phyloP scores from a whole-genome alignment of 2,797 vertebrate species.

The Peromyscus eremicus region DNA sequence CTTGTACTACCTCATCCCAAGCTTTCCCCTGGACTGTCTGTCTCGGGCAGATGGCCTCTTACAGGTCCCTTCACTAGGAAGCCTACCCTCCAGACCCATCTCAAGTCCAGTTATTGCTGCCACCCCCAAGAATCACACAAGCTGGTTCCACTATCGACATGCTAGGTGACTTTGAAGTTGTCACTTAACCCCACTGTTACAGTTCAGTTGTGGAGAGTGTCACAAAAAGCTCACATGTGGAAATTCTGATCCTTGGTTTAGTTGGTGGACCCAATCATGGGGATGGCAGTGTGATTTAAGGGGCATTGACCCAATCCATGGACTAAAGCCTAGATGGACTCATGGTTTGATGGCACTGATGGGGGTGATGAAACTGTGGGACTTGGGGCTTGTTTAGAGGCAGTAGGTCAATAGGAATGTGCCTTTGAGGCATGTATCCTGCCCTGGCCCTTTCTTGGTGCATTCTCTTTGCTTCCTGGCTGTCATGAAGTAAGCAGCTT shows the following conservation, averaged over 20 bases:
- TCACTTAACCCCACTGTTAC: background rate
- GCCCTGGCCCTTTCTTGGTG: background rate
- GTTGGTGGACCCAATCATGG: background rate
- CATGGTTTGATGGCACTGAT: background rate
- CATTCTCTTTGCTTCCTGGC: background rate
- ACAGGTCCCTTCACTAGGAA: background rate
- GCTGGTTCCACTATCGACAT: fast-evolving
- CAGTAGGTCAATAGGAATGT: too few relatives aligned
- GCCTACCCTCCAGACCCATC: too few relatives aligned
- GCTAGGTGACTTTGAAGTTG: fast-evolving
- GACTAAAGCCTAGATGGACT: background rate
- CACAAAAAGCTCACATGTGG: background rate
- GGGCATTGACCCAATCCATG: background rate
- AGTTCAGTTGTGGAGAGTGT: background rate
- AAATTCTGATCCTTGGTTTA: background rate
- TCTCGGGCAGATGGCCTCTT: background rate
- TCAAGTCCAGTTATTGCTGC: background rate
- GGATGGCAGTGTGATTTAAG: too few relatives aligned
- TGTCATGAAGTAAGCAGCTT: background rate
- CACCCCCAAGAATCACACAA: background rate
- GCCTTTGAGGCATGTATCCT: background rate
- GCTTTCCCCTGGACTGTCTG: too few relatives aligned
- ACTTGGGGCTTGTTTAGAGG: too few relatives aligned
- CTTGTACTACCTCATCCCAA: fast-evolving
- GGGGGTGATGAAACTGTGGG: too few relatives aligned